phyloP scores from a whole-genome alignment of 2,113 vertebrate genomes.

The Scalopus aquaticus region DNA sequence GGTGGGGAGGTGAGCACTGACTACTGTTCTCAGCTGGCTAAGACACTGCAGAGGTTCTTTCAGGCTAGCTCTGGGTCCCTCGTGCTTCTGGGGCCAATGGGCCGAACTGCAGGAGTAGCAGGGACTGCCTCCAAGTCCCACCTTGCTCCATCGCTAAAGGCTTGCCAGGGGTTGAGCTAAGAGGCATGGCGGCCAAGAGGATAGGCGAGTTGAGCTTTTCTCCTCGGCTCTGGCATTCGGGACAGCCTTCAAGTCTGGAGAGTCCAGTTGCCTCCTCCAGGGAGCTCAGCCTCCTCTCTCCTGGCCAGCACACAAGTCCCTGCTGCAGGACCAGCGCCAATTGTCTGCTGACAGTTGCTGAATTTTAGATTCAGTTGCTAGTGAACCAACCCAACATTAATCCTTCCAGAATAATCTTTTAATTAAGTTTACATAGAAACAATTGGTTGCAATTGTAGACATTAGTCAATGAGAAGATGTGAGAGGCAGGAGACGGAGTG shows the following conservation, averaged over 20 bases:
- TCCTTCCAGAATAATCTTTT: conserved; percentile 63
- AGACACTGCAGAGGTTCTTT: not conserved
- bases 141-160: not conserved
- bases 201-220: not conserved
- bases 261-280: not conserved
- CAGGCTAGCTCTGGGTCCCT: not conserved
- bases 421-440: conserved; percentile 79
- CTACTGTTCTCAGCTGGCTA: not conserved
- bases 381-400: conserved; percentile 75
- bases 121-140: not conserved
- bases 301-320: fast-evolving
- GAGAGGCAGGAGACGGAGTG: too few relatives aligned
- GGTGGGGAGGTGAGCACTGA: not conserved
- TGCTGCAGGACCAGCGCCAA: not conserved
- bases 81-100: fast-evolving
- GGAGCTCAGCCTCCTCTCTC: not conserved
- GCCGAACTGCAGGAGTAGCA: not conserved
- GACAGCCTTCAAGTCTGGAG: not conserved
- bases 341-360: not conserved
- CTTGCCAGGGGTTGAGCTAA: not conserved
- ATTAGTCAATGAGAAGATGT: conserved; percentile 42
- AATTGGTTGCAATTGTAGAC: conserved; percentile 63
- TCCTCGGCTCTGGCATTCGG: not conserved
- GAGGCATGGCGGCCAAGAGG: fast-evolving
- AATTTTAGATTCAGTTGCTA: conserved; percentile 62